phyloP scores from a whole-genome alignment of 1,140 invertebrate genomes.

The Grapholita molesta region DNA sequence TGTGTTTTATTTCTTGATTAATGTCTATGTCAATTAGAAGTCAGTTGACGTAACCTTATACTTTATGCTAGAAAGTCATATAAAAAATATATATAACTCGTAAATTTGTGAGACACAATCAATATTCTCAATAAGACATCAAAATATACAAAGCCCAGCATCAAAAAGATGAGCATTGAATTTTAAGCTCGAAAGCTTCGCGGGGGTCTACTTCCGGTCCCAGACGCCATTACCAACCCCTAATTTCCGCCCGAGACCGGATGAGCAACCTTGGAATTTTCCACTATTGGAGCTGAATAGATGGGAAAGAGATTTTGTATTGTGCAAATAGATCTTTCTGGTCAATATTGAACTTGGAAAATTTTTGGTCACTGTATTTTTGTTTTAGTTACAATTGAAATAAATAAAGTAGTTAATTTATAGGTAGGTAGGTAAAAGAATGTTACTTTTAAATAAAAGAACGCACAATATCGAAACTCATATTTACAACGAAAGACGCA shows the following conservation, averaged over 20 bases:
- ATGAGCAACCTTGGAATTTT: conserved; percentile 7
- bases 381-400: no score
- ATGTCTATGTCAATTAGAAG: no score
- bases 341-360: not conserved
- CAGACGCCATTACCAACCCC: conserved; percentile 38
- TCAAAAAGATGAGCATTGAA: not conserved
- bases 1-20: no score
- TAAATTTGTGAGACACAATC: not conserved
- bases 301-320: not conserved
- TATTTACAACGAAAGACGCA: conserved; percentile 57
- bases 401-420: no score
- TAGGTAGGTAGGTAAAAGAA: no score
- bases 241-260: conserved; percentile 31
- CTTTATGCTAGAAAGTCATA: no score
- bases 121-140: not conserved
- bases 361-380: no score
- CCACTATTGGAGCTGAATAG: not conserved
- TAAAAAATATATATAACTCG: no score
- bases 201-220: conserved; percentile 29
- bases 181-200: conserved; percentile 25
- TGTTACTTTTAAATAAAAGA: not conserved
- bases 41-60: no score
- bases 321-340: not conserved
- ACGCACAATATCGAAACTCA: conserved; percentile 30
- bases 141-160: not conserved